These are phyloP conservation scores for Pantherophis alleghaniensis DNA, from an alignment of 2,797 vertebrate genomes.

Conservation along the genomic window DNA sequence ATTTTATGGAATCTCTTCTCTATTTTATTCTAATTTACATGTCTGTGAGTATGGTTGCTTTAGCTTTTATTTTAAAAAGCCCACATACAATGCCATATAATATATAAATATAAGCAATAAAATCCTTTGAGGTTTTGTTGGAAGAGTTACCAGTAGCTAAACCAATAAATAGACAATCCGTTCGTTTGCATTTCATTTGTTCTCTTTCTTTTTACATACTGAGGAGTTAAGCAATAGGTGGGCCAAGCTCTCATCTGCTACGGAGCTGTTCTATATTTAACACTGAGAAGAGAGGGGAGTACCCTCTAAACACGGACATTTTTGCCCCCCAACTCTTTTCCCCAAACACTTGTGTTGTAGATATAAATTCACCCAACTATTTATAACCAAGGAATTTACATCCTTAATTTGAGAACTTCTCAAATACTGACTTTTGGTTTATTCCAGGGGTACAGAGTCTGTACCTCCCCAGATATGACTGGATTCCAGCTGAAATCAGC, in stretches of 20 bases:
- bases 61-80: constrained; percentile 12
- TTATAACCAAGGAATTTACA: not conserved
- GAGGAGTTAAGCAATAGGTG: not conserved
- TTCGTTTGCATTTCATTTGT: constrained; percentile 4
- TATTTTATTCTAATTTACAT: constrained; percentile 16
- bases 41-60: not conserved
- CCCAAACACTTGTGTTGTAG: not conserved
- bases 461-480: not conserved
- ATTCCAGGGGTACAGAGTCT: not conserved
- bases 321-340: not conserved
- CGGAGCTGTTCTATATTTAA: not conserved
- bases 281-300: not conserved
- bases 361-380: not conserved
- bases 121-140: constrained; percentile 6
- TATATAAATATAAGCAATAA: constrained; percentile 22
- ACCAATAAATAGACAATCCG: constrained; percentile 16
- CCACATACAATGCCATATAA: not conserved
- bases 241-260: not conserved
- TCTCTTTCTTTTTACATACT: constrained; percentile 9
- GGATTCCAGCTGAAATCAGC: not conserved
- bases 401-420: not conserved
- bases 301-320: not conserved
- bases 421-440: not conserved
- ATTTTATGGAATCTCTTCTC: constrained; percentile 17
- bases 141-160: constrained; percentile 8